These are phyloP conservation scores for Beroe ovata DNA, from an alignment of 37 sponge, comb jelly and placozoan genomes.

Conservation along the genomic window DNA sequence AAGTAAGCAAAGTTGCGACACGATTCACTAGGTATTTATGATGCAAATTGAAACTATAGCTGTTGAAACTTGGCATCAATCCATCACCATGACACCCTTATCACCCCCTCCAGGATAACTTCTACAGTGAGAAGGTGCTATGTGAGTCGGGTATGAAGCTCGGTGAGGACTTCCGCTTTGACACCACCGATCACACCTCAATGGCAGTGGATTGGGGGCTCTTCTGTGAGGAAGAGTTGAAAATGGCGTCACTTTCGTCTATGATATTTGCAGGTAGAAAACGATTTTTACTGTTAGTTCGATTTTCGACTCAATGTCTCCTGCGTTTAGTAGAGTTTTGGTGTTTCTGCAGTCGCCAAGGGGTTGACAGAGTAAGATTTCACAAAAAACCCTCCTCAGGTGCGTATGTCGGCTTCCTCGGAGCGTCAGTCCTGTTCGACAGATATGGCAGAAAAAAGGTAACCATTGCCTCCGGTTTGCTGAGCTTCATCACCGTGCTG, in stretches of 20 bases:
- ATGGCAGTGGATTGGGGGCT: conserved; percentile 24
- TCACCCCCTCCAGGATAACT: neutral
- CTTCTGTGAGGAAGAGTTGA: conserved; percentile 18
- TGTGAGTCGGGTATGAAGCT: conserved; percentile 3
- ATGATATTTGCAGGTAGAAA: neutral
- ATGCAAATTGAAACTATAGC: too few species aligned
- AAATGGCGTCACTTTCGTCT: conserved; percentile 34
- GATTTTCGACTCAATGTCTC: too few species aligned
- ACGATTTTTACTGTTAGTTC: too few species aligned
- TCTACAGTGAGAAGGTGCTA: neutral
- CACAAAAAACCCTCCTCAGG: conserved; percentile 15
- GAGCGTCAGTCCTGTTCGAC: neutral
- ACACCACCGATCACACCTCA: neutral
- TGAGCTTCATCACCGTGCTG: neutral
- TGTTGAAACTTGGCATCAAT: too few species aligned
- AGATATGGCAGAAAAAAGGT: neutral
- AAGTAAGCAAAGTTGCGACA: too few species aligned
- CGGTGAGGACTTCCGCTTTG: neutral
- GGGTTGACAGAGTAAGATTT: too few species aligned
- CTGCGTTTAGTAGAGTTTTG: too few species aligned
- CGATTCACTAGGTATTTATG: too few species aligned
- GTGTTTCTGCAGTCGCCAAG: too few species aligned
- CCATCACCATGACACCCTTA: too few species aligned
- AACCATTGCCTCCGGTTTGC: neutral
- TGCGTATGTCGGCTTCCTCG: conserved; percentile 8